Percentiles rank a stretch among this genome's conserved stretches.
Conservation (phyloP, 2,888 invertebrate species). For the Allophyes oxyacanthae region DNA sequence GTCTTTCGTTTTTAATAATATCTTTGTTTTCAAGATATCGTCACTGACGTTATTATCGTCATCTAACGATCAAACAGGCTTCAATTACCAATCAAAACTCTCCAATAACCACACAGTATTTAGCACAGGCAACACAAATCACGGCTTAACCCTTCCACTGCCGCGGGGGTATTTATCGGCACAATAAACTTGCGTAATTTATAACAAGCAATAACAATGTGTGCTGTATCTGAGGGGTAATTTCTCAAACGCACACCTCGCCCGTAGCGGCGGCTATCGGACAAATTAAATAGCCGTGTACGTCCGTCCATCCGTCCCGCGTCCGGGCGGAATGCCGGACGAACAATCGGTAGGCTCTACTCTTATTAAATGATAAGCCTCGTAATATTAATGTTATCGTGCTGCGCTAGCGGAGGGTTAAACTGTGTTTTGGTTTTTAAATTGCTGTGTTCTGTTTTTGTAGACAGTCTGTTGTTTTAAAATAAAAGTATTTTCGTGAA, state of each 20-base stretch:
- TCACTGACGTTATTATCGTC: not conserved
- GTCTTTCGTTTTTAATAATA: no score
- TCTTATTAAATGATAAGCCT: constrained; percentile 70
- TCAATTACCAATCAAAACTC: constrained; percentile 46
- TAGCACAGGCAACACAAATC: constrained; percentile 62
- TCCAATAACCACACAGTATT: constrained; percentile 57
- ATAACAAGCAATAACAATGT: constrained; percentile 83
- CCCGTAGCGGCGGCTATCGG: constrained; percentile 62
- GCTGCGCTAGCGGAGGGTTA: constrained; percentile 45
- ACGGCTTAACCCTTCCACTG: constrained; percentile 55
- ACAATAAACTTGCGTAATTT: constrained; percentile 79
- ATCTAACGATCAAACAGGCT: constrained; percentile 27
- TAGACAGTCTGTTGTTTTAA: not conserved
- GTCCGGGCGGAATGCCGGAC: constrained; percentile 18
- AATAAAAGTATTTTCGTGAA: constrained; percentile 8
- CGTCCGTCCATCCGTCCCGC: constrained; percentile 38
- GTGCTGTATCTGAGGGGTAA: constrained; percentile 79
- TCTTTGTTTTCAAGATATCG: no score
- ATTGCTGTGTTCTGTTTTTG: constrained; percentile 30
- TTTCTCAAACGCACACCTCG: constrained; percentile 86
- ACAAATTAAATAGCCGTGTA: constrained; percentile 71
- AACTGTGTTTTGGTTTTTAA: constrained; percentile 49
- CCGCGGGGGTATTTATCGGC: constrained; percentile 75
- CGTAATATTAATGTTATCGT: constrained; percentile 56
- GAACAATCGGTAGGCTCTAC: constrained; percentile 63